Percentiles rank a stretch among this genome's conserved stretches.
Evolutionary conservation across 2,888 invertebrate species (phyloP).

Genomic region (Acronicta alni): DNA sequence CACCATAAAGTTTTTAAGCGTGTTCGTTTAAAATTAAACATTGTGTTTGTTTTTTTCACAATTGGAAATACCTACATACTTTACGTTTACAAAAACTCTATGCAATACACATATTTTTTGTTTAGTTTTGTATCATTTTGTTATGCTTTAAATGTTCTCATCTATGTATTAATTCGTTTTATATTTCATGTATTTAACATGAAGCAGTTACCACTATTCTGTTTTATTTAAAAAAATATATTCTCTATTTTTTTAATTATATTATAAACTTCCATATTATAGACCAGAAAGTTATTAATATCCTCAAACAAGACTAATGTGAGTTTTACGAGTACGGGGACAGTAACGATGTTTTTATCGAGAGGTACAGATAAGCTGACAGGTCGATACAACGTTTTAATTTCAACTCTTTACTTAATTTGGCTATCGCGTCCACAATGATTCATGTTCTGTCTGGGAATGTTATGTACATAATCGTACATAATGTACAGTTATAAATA

Average conservation of each 20-base stretch:
- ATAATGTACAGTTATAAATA: neutral
- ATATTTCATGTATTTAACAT: too few relatives aligned
- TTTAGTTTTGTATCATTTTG: neutral
- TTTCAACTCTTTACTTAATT: constrained; percentile 31
- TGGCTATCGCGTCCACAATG: constrained; percentile 13
- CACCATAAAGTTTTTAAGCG: constrained; percentile 24
- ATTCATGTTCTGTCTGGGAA: constrained; percentile 37
- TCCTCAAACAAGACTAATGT: constrained; percentile 39
- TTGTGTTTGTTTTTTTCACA: constrained; percentile 11
- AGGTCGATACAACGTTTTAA: constrained; percentile 42
- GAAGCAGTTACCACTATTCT: too few relatives aligned
- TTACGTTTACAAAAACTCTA: neutral
- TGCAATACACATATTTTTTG: neutral
- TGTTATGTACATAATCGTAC: constrained; percentile 33
- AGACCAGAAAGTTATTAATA: constrained; percentile 21
- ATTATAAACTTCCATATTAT: constrained; percentile 9
- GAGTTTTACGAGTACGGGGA: constrained; percentile 38
- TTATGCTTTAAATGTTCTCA: neutral
- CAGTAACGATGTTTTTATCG: constrained; percentile 50
- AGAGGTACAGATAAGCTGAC: constrained; percentile 42
- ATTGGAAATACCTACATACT: neutral
- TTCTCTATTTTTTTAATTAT: neutral
- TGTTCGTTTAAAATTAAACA: constrained; percentile 12
- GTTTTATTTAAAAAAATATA: neutral
- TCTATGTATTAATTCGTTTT: neutral